phyloP scores from a whole-genome alignment of 2,888 invertebrate genomes.

The Matsumyia berberina region DNA sequence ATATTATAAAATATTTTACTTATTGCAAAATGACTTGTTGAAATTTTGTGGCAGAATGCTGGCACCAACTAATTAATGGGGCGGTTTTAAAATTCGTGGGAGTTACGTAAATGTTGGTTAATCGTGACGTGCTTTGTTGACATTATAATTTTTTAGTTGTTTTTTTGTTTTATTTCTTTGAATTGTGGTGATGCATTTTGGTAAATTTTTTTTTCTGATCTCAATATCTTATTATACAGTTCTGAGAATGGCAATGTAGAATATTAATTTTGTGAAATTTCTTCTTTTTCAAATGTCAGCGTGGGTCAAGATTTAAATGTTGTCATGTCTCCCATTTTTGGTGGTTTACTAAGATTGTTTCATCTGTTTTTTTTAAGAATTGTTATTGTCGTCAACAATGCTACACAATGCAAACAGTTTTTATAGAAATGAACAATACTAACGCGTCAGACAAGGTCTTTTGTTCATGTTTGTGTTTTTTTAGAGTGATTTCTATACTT shows the following conservation, averaged over 20 bases:
- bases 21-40: constrained; percentile 15
- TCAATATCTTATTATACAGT: neutral
- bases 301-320: constrained; percentile 1
- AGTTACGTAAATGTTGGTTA: constrained; percentile 6
- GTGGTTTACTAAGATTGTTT: neutral
- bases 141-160: neutral
- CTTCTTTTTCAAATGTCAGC: constrained; percentile 10
- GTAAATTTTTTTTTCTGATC: neutral
- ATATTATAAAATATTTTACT: constrained; percentile 12
- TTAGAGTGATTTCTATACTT: too few species aligned
- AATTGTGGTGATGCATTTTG: constrained; percentile 1
- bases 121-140: constrained; percentile 3
- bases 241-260: neutral
- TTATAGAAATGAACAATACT: too few species aligned
- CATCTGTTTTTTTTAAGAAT: neutral
- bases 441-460: too few species aligned
- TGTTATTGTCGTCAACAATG: too few species aligned
- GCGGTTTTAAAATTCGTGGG: neutral
- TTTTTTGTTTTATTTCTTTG: constrained; percentile 1
- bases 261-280: neutral
- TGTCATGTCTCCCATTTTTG: neutral
- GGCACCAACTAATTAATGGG: constrained; percentile 36
- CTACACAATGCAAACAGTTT: too few species aligned
- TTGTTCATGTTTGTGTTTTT: too few species aligned
- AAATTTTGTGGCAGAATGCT: constrained; percentile 26